Evolutionary conservation across 2,888 invertebrate species (phyloP).

Genomic region (Lamellibrachia satsuma): DNA sequence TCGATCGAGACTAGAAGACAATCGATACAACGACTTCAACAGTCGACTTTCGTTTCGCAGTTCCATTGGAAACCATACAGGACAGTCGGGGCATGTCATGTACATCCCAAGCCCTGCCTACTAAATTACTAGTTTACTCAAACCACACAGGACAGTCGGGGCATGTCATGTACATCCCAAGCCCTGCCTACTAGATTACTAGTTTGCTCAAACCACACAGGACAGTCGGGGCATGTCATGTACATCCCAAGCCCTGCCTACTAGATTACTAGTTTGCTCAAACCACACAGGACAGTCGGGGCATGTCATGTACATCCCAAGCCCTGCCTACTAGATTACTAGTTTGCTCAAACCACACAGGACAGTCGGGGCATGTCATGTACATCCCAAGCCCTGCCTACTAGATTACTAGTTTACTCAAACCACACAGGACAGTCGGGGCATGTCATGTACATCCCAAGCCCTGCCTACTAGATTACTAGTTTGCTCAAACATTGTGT

Average conservation of each 20-base stretch:
- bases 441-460: not conserved
- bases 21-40: not conserved
- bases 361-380: not conserved
- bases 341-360: not conserved
- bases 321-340: not conserved
- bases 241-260: not conserved
- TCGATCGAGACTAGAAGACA: not conserved
- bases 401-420: not conserved
- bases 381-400: not conserved
- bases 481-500: too few species aligned
- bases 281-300: not conserved
- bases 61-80: not conserved
- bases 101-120: not conserved
- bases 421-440: not conserved
- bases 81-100: not conserved
- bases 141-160: constrained; percentile 23
- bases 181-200: not conserved
- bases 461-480: not conserved
- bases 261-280: not conserved
- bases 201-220: not conserved
- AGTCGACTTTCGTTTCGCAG: not conserved
- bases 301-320: not conserved
- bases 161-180: not conserved
- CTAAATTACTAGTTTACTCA: not conserved
- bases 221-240: not conserved